phyloP scores from a whole-genome alignment of 1,140 invertebrate species.

The Aphaenogaster floridana region DNA sequence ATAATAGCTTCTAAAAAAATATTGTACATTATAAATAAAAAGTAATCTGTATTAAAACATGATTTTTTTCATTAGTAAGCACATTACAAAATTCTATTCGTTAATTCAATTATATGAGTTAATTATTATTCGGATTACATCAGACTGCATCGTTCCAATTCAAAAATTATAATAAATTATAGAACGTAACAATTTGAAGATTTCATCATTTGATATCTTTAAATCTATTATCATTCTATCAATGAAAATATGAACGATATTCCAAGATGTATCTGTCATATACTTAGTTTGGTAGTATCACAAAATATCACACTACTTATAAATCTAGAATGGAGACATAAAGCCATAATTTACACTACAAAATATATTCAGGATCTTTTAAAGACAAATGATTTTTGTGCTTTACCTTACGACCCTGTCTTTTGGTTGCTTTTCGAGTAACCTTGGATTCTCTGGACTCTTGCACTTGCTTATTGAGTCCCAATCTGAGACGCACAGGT shows the following conservation, averaged over 20 bases:
- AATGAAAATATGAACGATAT: conserved; percentile 31
- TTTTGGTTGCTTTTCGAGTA: conserved; percentile 80
- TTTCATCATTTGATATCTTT: conserved; percentile 7
- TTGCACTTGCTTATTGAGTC: conserved; percentile 79
- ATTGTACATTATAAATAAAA: conserved; percentile 33
- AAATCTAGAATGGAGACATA: conserved; percentile 39
- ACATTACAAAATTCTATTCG: not conserved
- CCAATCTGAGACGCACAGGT: conserved; percentile 80
- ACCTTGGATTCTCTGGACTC: conserved; percentile 79
- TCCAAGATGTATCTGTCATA: conserved; percentile 20
- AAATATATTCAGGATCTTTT: conserved; percentile 76
- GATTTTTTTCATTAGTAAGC: not conserved
- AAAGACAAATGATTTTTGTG: conserved; percentile 81
- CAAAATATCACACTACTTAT: conserved; percentile 53
- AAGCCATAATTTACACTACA: conserved; percentile 73
- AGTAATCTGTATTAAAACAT: conserved; percentile 22
- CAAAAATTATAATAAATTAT: conserved; percentile 29
- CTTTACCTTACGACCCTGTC: conserved; percentile 83
- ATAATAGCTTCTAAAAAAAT: conserved; percentile 23
- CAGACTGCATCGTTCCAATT: conserved; percentile 2
- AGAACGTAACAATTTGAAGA: conserved; percentile 4
- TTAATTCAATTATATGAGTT: not conserved
- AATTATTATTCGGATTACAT: conserved; percentile 22
- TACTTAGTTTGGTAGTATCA: conserved; percentile 21
- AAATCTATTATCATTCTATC: not conserved